Base-by-base conservation (phyloP, 1,140 invertebrate genomes). In the Eumeta japonica region DNA sequence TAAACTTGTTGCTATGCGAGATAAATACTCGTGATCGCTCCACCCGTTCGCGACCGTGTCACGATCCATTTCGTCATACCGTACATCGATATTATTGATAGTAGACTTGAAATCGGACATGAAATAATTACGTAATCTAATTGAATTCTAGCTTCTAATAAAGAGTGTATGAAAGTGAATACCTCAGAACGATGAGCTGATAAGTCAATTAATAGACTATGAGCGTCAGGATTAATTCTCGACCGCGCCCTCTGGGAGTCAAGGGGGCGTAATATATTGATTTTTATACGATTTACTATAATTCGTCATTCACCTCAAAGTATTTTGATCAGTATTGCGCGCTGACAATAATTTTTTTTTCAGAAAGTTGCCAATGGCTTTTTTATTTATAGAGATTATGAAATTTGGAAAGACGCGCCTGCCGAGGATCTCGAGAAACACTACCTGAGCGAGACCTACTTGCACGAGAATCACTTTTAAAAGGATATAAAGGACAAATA, bases 31-130 rank as follows among this genome's bases (percentile, higher is more conserved):
- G 11, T 29, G 28, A 13, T 29, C 28, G 11, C 10, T 11, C 28
- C 28, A 29, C 10, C 28, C 28, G 11, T 29, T 29, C 4, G 28
- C 11, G 11, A 11, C 28, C 13, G 10, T 29, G 28, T 10, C 28
- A 13, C 28, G 28, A 11, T 29, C 28, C 28, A 29, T 13, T 13
- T 29, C 28, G 13, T 29, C 28, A 29, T 13, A 29, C 28, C 28
- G 13, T 10, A 13, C 11, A 4, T 29, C 28, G 11, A 29, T 29
- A 29, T 13, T 29, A 29, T 29, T 29, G 13, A 29, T 29, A 12
- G 28, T 13, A 11, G 28, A 13, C 10, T 29, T 13, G 11, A 29
- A 29, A 29, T 29, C 13, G 11, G 28, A 29, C 5, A 29, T 13
- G 11, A 29, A 29, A 13, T 29, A 29, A 12, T 29, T 29, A 11